Evolutionary conservation across 1,140 invertebrate genomes (phyloP).

Genomic region (Nymphalis io): DNA sequence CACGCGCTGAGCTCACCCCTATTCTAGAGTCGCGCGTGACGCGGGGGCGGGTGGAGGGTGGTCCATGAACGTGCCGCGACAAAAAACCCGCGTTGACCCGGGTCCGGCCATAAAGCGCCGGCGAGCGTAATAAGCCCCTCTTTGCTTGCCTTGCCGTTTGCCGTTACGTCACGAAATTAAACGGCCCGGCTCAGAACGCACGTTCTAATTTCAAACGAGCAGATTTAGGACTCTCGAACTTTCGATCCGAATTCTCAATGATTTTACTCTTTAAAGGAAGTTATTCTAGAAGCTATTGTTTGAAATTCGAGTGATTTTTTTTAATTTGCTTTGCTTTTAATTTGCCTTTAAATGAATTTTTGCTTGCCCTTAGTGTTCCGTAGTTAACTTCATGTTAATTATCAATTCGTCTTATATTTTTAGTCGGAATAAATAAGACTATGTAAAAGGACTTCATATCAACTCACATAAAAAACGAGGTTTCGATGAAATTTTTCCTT

Average conservation of each 20-base stretch:
- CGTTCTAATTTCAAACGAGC: slow-evolving; percentile 59
- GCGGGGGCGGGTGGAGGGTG: slow-evolving; percentile 50
- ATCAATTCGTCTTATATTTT: too few relatives aligned
- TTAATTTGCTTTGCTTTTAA: too few relatives aligned
- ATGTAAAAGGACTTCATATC: too few relatives aligned
- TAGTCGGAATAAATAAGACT: too few relatives aligned
- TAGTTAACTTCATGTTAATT: neutral
- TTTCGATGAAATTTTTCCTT: too few relatives aligned
- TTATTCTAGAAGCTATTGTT: neutral
- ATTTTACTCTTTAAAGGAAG: slow-evolving; percentile 26
- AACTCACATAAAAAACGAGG: too few relatives aligned
- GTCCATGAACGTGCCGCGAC: slow-evolving; percentile 55
- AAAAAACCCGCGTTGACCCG: slow-evolving; percentile 68
- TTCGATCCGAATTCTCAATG: slow-evolving; percentile 28
- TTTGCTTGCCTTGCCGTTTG: slow-evolving; percentile 60
- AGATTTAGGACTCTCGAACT: slow-evolving; percentile 32
- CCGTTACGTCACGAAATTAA: slow-evolving; percentile 57
- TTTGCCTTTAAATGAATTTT: neutral
- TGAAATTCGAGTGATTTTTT: neutral
- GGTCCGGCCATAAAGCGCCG: slow-evolving; percentile 65
- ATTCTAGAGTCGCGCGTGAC: slow-evolving; percentile 58
- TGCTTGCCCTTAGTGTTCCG: neutral
- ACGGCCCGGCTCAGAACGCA: slow-evolving; percentile 53
- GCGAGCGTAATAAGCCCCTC: slow-evolving; percentile 64
- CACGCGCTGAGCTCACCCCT: slow-evolving; percentile 51